A percentile compares a stretch with the other conserved stretches of the same genome.
These are phyloP conservation scores for Drosophila formosana DNA, from an alignment of 2,888 invertebrate species.

Conservation along the genomic window DNA sequence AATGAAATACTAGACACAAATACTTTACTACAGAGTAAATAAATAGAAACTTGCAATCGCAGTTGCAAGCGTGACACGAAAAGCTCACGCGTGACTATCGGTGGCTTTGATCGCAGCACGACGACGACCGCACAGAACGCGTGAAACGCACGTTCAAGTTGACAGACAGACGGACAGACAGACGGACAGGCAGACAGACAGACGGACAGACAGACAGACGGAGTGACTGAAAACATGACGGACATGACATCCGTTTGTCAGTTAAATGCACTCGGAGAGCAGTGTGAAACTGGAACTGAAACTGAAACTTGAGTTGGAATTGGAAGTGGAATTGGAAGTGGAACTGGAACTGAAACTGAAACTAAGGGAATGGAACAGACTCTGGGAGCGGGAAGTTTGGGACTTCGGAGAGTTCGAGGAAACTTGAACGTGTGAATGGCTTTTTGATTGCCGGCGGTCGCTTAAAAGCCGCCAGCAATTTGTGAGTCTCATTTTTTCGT, in stretches of 20 bases:
- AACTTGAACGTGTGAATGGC: conserved; percentile 70
- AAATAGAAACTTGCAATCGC: conserved; percentile 1
- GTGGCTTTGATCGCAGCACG: conserved; percentile 2
- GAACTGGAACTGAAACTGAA: conserved; percentile 7
- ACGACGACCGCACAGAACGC: conserved; percentile 61
- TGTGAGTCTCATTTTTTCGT: conserved; percentile 29
- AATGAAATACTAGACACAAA: conserved; percentile 5
- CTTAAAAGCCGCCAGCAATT: conserved; percentile 39
- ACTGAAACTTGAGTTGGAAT: conserved; percentile 4
- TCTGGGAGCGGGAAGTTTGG: background rate
- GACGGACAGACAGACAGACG: background rate
- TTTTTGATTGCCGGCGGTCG: conserved; percentile 71
- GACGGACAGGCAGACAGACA: background rate
- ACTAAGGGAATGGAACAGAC: conserved; percentile 7
- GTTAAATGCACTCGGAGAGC: conserved; percentile 15
- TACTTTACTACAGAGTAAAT: background rate
- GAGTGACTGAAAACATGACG: conserved; percentile 52
- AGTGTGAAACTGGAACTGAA: conserved; percentile 6
- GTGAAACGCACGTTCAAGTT: conserved; percentile 61
- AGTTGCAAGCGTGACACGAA: conserved; percentile 15
- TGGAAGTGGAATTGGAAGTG: conserved; percentile 6
- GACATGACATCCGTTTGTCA: conserved; percentile 65
- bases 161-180: background rate
- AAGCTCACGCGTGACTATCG: conserved; percentile 45
- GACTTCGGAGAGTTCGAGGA: conserved; percentile 32